Base-by-base conservation (phyloP, 2,797 vertebrate species). In the Miichthys miiuy region DNA sequence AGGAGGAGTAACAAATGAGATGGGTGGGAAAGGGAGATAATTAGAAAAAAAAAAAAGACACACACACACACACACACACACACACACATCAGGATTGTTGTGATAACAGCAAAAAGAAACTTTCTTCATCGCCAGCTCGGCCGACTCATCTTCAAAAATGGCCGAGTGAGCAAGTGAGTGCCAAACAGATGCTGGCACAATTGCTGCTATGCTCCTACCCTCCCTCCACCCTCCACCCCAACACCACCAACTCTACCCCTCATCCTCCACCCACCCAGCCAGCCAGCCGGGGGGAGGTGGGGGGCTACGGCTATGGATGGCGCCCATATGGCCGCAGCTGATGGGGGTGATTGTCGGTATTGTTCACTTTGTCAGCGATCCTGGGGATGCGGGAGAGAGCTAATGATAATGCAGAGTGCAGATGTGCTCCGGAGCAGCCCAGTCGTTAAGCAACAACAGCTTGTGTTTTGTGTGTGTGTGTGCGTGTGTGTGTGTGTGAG, bases 331-430 rank as follows among this genome's bases (percentile, higher is more conserved):
- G 95, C 91, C 86, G 76, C 91, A 94, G 95, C 94, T 95, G 95
- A 95, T 92, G 95, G 93, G 92, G 93, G 92, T 94, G 93, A 95
- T 95, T 94, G 94, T 95, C 93, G 92, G 94, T 94, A 95, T 96
- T 96, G 95, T 96, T 95, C 94, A 95, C 94, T 96, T 96, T 95
- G 95, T 96, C 95, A 95, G 95, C 94, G 89, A 93, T 95, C 92
- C 94, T 95, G 92, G 93, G 87, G 91, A 93, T 91, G 93, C 80
- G 77, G 85, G 87, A 92, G 88, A 87, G 90, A 90, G 86, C 94
- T 96, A 95, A 96, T 96, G 95, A 95, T 95, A 95, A 95, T 94
- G 93, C 93, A 90, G 91, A 92, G 90, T 95, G 95, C 95, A 96
- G 95, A 96, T 96, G 95, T 96, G 94, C 88, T 92, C 85, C 72